phyloP scores from a whole-genome alignment of 2,797 vertebrate species.

The Myotis daubentonii region DNA sequence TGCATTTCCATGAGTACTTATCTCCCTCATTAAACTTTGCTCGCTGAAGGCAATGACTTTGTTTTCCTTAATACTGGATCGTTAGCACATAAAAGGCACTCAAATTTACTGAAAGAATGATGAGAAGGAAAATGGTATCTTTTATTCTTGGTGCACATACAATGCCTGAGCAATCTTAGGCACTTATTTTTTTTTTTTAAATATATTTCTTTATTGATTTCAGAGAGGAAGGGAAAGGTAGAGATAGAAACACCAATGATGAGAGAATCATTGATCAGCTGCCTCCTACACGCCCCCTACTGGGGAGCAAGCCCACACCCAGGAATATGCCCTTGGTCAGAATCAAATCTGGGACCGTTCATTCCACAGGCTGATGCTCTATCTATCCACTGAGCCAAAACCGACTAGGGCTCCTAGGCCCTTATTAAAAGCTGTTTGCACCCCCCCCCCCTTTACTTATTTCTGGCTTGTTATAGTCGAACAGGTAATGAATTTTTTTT shows the following conservation, averaged over 20 bases:
- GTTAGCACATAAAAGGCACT: slow-evolving; percentile 33
- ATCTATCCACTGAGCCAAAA: too few species aligned
- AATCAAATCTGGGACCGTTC: too few species aligned
- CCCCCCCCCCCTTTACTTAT: not conserved
- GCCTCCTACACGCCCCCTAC: too few species aligned
- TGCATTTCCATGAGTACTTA: not conserved
- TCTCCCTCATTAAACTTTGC: not conserved
- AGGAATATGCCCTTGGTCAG: too few species aligned
- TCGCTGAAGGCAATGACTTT: not conserved
- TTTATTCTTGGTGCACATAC: not conserved
- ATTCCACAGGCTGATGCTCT: too few species aligned
- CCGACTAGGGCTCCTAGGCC: not conserved
- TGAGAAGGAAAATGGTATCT: slow-evolving; percentile 16
- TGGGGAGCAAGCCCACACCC: too few species aligned
- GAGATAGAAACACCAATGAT: too few species aligned
- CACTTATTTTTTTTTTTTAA: too few species aligned
- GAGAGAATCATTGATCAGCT: too few species aligned
- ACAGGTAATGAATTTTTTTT: not conserved
- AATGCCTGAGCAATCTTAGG: not conserved
- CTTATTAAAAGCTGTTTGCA: slow-evolving; percentile 5
- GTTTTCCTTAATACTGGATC: not conserved
- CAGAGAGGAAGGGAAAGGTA: too few species aligned
- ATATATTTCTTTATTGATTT: too few species aligned
- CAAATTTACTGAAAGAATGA: slow-evolving; percentile 6
- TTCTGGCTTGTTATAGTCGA: not conserved